A percentile compares a stretch with the other conserved stretches of the same genome.
These are phyloP conservation scores for Ophiodon elongatus DNA, from an alignment of 2,113 vertebrate genomes.

Conservation along the genomic window DNA sequence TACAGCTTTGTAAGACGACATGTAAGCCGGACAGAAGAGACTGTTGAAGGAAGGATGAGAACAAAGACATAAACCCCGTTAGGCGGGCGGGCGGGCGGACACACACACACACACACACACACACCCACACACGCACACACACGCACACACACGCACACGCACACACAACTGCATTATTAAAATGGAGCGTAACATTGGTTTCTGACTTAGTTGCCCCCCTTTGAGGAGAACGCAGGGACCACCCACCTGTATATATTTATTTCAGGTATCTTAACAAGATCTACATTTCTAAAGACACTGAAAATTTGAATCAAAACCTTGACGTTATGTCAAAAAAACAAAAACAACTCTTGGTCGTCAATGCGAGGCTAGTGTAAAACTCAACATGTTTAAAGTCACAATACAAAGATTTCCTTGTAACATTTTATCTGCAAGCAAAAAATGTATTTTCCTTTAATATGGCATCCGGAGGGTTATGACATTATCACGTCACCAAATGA, in stretches of 20 bases:
- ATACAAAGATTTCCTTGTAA: constrained; percentile 56
- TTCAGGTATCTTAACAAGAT: constrained; percentile 49
- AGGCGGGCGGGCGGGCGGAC: too few relatives aligned
- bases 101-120: constrained; percentile 11
- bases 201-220: constrained; percentile 4
- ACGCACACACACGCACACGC: constrained; percentile 31
- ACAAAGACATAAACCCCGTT: constrained; percentile 48
- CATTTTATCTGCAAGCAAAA: constrained; percentile 49
- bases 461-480: constrained; percentile 52
- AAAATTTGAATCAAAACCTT: constrained; percentile 39
- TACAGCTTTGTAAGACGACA: constrained; percentile 65
- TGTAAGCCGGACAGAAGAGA: constrained; percentile 54
- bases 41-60: constrained; percentile 39
- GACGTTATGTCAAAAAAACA: neutral
- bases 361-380: constrained; percentile 69
- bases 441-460: constrained; percentile 50
- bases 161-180: constrained; percentile 62
- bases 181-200: constrained; percentile 23
- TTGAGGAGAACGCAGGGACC: constrained; percentile 7
- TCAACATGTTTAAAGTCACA: constrained; percentile 52
- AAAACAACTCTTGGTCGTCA: constrained; percentile 56
- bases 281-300: constrained; percentile 50
- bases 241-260: constrained; percentile 37
- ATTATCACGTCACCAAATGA: constrained; percentile 40
- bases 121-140: neutral